Evolutionary conservation across 2,113 vertebrate species (phyloP).

Genomic region (Oncorhynchus nerka): DNA sequence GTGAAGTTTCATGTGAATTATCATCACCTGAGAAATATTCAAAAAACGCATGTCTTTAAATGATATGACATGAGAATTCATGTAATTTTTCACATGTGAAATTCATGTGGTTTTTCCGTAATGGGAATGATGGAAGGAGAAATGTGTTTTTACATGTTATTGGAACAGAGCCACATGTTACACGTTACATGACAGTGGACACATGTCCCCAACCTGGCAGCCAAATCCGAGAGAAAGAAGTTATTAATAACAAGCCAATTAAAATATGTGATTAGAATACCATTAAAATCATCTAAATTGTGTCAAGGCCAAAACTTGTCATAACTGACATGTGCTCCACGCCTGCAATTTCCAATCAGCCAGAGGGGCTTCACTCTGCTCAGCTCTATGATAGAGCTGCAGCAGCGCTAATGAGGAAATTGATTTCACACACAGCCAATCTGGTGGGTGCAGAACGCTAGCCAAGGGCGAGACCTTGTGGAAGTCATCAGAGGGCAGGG

Average conservation of each 20-base stretch:
- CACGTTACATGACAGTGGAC: slow-evolving; percentile 2
- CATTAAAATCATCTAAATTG: slow-evolving; percentile 33
- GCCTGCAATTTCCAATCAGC: slow-evolving; percentile 21
- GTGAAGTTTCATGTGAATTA: too few species aligned
- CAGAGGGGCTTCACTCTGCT: not conserved
- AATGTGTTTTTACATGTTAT: too few species aligned
- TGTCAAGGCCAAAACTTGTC: slow-evolving; percentile 2
- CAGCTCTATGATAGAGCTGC: not conserved
- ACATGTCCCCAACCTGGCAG: slow-evolving; percentile 12
- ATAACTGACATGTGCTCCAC: not conserved
- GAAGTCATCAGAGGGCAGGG: not conserved
- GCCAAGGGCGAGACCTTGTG: not conserved
- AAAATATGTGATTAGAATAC: slow-evolving; percentile 38
- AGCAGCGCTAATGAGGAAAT: slow-evolving; percentile 11
- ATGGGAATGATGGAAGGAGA: too few species aligned
- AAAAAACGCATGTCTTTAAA: too few species aligned
- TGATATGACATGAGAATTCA: too few species aligned
- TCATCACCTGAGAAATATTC: too few species aligned
- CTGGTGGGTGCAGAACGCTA: not conserved
- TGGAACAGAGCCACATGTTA: too few species aligned
- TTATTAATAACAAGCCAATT: slow-evolving; percentile 38
- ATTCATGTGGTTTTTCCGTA: too few species aligned
- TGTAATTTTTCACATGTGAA: too few species aligned
- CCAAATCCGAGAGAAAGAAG: not conserved
- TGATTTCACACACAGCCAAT: slow-evolving; percentile 9